A percentile compares a stretch with the other conserved stretches of the same genome.
Conservation (phyloP, 2,113 vertebrate species). For the Platanista minor region DNA sequence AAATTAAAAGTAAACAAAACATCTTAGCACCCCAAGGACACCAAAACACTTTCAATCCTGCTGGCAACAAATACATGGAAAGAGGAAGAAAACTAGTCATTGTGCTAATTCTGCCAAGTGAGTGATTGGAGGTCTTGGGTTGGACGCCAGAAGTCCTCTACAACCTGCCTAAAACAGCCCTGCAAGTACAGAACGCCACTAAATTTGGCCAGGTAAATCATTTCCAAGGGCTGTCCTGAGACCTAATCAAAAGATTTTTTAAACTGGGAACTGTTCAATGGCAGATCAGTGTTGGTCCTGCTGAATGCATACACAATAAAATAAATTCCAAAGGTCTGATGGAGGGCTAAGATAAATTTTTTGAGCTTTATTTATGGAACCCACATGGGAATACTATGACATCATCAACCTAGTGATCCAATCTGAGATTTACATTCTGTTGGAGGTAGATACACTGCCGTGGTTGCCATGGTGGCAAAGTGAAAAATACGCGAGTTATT, state of each 20-base stretch:
- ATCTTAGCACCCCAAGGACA: not conserved
- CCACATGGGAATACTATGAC: not conserved
- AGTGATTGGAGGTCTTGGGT: not conserved
- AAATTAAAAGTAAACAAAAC: slow-evolving; percentile 7
- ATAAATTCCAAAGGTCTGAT: not conserved
- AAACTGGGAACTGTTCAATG: not conserved
- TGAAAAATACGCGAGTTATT: not conserved
- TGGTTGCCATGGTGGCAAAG: not conserved
- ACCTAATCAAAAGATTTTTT: slow-evolving; percentile 5
- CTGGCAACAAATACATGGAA: not conserved
- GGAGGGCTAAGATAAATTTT: not conserved
- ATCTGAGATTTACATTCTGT: not conserved
- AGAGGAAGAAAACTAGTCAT: not conserved
- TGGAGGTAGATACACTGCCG: not conserved
- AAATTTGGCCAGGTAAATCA: not conserved
- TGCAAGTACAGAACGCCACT: not conserved
- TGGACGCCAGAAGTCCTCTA: not conserved
- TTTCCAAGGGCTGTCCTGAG: not conserved
- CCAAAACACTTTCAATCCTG: not conserved
- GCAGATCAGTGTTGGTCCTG: slow-evolving; percentile 2
- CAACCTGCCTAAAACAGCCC: not conserved
- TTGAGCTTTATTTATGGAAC: not conserved
- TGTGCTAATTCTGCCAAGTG: not conserved
- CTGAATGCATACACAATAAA: not conserved
- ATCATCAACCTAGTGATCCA: not conserved